A percentile compares a stretch with the other conserved stretches of the same genome.
Evolutionary conservation across 2,888 invertebrate genomes (phyloP).

Genomic region (Macaria liturata): DNA sequence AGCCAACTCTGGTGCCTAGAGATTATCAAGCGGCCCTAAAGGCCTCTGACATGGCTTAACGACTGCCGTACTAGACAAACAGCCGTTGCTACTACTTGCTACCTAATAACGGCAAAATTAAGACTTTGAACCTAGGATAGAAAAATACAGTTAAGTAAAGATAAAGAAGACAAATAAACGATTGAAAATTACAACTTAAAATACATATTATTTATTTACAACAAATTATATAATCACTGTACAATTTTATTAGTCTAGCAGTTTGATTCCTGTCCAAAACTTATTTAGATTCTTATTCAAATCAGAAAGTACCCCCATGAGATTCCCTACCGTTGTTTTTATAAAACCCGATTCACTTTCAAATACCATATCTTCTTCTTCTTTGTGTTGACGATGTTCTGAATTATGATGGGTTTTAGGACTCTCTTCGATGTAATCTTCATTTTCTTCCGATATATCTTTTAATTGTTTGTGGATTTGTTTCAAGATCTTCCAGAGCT

Average conservation of each 20-base stretch:
- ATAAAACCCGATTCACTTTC: constrained; percentile 48
- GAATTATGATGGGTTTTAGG: constrained; percentile 25
- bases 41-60: no score
- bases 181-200: no score
- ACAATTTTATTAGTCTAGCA: constrained; percentile 58
- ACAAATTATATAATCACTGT: constrained; percentile 40
- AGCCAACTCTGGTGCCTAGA: no score
- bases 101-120: no score
- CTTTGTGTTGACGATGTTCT: constrained; percentile 46
- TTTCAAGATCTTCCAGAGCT: constrained; percentile 53
- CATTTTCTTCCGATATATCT: constrained; percentile 45
- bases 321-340: constrained; percentile 56
- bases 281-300: constrained; percentile 65
- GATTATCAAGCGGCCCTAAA: no score
- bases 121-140: no score
- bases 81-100: no score
- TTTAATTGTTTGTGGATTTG: constrained; percentile 54
- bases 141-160: no score
- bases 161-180: no score
- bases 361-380: constrained; percentile 42
- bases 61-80: no score
- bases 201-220: constrained; percentile 23
- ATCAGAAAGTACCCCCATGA: constrained; percentile 57
- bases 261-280: constrained; percentile 59
- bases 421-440: constrained; percentile 36